These are phyloP conservation scores for Alosa alosa DNA, from an alignment of 2,113 vertebrate genomes.

Conservation along the genomic window DNA sequence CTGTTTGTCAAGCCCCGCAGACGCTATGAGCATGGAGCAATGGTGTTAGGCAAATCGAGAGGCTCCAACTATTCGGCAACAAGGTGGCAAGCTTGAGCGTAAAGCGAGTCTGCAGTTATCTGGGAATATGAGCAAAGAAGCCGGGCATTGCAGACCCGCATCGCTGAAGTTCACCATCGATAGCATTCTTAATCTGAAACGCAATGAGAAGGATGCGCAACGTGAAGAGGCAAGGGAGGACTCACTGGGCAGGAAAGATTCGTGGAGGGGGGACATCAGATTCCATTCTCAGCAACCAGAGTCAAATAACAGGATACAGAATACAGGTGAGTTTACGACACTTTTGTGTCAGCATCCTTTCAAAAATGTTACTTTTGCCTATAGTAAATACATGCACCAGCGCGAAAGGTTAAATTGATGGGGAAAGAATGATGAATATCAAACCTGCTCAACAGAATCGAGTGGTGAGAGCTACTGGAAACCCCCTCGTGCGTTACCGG, in stretches of 20 bases:
- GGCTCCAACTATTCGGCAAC: conserved; percentile 43
- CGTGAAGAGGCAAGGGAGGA: not conserved
- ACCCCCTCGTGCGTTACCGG: conserved; percentile 27
- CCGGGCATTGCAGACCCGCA: conserved; percentile 57
- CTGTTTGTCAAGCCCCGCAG: conserved; percentile 43
- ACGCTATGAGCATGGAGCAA: conserved; percentile 57
- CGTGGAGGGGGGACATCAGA: conserved; percentile 1
- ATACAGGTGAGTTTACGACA: not conserved
- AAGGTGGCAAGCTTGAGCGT: conserved; percentile 18
- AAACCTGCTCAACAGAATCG: conserved; percentile 52
- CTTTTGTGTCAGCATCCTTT: not conserved
- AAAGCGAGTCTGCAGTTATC: conserved; percentile 52
- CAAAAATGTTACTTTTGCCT: not conserved
- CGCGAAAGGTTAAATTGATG: not conserved
- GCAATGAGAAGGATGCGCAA: conserved; percentile 22
- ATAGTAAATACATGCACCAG: not conserved
- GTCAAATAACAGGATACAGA: not conserved
- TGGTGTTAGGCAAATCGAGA: conserved; percentile 60
- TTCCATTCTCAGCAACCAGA: not conserved
- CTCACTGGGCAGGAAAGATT: not conserved
- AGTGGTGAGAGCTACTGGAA: conserved; percentile 27
- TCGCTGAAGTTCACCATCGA: conserved; percentile 75
- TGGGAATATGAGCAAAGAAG: conserved; percentile 70
- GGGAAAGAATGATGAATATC: conserved; percentile 13
- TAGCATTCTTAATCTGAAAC: conserved; percentile 70